These are phyloP conservation scores for Rhingia rostrata DNA, from an alignment of 2,888 invertebrate species.

Conservation along the genomic window DNA sequence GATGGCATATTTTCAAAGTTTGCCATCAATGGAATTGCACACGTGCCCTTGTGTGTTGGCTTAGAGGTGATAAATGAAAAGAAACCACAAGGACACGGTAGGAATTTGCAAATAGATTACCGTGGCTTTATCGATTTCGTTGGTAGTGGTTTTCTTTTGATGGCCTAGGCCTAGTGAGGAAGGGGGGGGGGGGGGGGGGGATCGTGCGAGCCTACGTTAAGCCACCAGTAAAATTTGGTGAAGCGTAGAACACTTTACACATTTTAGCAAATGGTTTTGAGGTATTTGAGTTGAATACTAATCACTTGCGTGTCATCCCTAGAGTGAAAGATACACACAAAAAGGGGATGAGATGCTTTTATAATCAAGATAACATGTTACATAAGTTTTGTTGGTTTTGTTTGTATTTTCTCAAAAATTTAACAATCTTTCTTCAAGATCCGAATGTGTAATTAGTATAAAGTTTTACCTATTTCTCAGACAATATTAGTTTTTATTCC, in stretches of 20 bases:
- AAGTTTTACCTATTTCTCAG: no score
- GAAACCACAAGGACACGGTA: conserved; percentile 31
- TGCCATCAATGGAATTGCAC: conserved; percentile 5
- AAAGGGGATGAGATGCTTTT: neutral
- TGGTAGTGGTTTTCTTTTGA: conserved; percentile 9
- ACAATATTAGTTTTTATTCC: neutral
- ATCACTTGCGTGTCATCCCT: conserved; percentile 2
- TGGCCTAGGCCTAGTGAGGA: neutral
- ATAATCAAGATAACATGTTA: conserved; percentile 4
- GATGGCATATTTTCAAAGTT: conserved; percentile 3
- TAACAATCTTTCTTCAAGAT: no score
- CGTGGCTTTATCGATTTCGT: conserved; percentile 27
- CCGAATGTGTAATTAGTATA: no score
- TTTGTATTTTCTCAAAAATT: no score
- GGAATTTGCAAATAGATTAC: conserved; percentile 28
- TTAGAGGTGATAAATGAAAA: conserved; percentile 47
- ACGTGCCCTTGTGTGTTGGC: conserved; percentile 1
- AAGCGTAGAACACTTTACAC: conserved; percentile 14
- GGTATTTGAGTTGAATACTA: conserved; percentile 36
- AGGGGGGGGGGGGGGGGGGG: neutral
- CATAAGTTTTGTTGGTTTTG: neutral
- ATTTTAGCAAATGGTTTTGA: conserved; percentile 10
- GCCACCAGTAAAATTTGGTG: conserved; percentile 2
- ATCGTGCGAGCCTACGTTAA: neutral
- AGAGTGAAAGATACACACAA: neutral